phyloP scores from a whole-genome alignment of 2,797 vertebrate genomes.

The Gymnodraco acuticeps region DNA sequence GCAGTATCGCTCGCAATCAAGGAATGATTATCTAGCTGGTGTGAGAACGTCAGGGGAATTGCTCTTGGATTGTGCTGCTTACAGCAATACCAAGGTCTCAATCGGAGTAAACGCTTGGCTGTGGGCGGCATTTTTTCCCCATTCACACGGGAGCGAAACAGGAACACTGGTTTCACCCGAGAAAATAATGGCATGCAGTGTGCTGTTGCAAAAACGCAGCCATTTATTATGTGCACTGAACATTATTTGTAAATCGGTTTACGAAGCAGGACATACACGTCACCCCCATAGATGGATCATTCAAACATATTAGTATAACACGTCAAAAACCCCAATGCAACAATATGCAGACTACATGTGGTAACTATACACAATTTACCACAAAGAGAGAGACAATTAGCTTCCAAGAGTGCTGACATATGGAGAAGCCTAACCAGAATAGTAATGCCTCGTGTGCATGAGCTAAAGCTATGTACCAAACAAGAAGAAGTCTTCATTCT shows the following conservation, averaged over 20 bases:
- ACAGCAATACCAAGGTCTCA: slow-evolving; percentile 19
- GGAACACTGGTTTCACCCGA: not conserved
- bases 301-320: not conserved
- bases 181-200: not conserved
- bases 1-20: slow-evolving; percentile 54
- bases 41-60: slow-evolving; percentile 53
- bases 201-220: not conserved
- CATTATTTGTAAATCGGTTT: too few relatives aligned
- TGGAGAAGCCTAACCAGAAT: not conserved
- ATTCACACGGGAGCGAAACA: slow-evolving; percentile 1
- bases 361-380: not conserved
- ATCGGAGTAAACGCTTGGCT: slow-evolving; percentile 27
- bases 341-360: not conserved
- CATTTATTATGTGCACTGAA: too few relatives aligned
- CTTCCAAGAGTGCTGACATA: not conserved
- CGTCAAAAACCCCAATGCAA: not conserved
- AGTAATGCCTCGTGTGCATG: too few relatives aligned
- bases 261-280: not conserved
- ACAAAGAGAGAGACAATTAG: not conserved
- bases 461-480: too few relatives aligned
- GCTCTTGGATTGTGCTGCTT: slow-evolving; percentile 33
- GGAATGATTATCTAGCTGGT: slow-evolving; percentile 52
- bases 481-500: too few relatives aligned
- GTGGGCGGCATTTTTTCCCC: slow-evolving; percentile 22
- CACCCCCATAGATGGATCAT: not conserved